Base-by-base conservation (phyloP, 2,888 invertebrate genomes). In the Orgyia antiqua region DNA sequence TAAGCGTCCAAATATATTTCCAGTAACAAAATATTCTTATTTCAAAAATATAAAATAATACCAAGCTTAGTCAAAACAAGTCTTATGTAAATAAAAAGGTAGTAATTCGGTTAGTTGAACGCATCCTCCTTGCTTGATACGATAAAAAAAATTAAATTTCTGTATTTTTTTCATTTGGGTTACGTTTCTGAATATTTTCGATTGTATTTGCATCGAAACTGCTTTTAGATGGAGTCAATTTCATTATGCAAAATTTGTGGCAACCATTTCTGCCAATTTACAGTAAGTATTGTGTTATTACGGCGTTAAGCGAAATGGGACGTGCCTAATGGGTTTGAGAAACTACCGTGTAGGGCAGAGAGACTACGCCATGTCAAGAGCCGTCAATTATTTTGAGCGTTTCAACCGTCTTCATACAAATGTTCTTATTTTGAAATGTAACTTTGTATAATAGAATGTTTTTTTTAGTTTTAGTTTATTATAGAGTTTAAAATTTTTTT, bases 211-310 rank as follows among this genome's bases (percentile, higher is more conserved):
- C 79, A 82, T 83, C 38, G 46, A 58, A 76, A 82, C 58, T 66
- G 68, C 51, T 30, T 43, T 53, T 39, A 19, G 27, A 58, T 65
- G 51, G 45, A 41, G 50, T 52, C 41, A 52, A 68, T 66, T 60
- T 68, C 71, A 78, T 83, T 84, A 84, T 83, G 79, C 79, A 72
- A 72, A 80, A 68, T 59, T 48, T 49, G 52, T 48, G 66, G 58
- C 54, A 58, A 59, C 61, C 64, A 40, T 15, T 26, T 24, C 19
- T 35, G 19, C 58, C 68, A 77, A 71, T 77, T 74, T 63, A 67
- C 68, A 63, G 58, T 63, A 58, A 56, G 54, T 53, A 70, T 68
- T 63, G 50, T 65, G 62, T 71, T 62, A 49, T 57, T 59, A 45
- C 43, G 33, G 49, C 53, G 53, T 67, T 58, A 50, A 49, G 45